phyloP scores from a whole-genome alignment of 1,140 invertebrate genomes.

The Heterodera schachtii region DNA sequence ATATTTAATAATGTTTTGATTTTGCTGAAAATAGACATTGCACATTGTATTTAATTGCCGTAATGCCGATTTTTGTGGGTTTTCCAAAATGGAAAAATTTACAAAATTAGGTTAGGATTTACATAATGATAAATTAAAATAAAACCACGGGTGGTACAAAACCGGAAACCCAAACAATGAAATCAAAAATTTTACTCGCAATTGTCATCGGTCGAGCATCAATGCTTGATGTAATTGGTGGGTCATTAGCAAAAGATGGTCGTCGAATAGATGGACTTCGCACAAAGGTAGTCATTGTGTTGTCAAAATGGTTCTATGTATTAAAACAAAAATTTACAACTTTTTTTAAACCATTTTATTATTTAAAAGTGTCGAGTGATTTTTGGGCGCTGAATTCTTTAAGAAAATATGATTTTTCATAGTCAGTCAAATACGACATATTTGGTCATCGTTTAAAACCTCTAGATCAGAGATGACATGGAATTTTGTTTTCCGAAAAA shows the following conservation, averaged over 20 bases:
- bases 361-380: not conserved
- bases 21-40: no score
- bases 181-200: not conserved
- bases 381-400: no score
- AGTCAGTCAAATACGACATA: no score
- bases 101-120: not conserved
- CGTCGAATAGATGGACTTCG: not conserved
- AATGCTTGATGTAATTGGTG: constrained; percentile 13
- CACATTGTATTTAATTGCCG: no score
- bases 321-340: not conserved
- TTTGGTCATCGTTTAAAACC: no score
- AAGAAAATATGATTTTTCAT: no score
- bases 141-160: no score
- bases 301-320: not conserved
- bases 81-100: not conserved
- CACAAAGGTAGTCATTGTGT: not conserved
- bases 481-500: no score
- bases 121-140: not conserved
- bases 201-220: constrained; percentile 20
- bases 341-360: not conserved
- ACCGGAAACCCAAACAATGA: no score
- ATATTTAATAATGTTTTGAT: no score
- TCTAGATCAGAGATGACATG: no score
- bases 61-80: not conserved
- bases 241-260: not conserved